Percentiles rank a stretch among this genome's conserved stretches.
Evolutionary conservation across 2,113 vertebrate species (phyloP).

Genomic region (Cepphus grylle): DNA sequence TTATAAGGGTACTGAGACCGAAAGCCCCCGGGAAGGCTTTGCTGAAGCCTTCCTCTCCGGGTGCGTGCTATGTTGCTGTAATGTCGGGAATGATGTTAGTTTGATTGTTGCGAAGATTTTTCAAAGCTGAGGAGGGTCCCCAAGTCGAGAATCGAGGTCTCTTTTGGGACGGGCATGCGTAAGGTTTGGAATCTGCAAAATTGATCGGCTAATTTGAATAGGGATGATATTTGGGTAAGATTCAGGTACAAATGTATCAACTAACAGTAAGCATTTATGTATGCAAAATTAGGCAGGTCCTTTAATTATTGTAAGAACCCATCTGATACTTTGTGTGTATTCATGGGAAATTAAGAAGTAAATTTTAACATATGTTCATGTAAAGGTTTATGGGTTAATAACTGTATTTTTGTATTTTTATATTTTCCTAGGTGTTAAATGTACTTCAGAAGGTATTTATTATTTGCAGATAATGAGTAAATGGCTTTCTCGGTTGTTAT

Average conservation of each 20-base stretch:
- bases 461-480: constrained; percentile 58
- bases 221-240: background rate
- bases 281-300: background rate
- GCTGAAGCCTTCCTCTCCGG: background rate
- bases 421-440: constrained; percentile 32
- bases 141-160: background rate
- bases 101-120: background rate
- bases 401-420: background rate
- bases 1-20: background rate
- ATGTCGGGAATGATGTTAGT: background rate
- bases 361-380: background rate
- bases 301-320: background rate
- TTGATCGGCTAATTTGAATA: background rate
- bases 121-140: background rate
- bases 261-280: accelerated
- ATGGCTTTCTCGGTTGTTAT: constrained; percentile 50
- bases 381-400: background rate
- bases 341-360: background rate
- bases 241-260: background rate
- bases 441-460: constrained; percentile 33
- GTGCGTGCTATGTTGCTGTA: accelerated
- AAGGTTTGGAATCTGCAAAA: background rate
- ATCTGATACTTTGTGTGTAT: background rate
- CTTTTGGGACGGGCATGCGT: background rate
- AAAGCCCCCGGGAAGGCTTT: background rate